phyloP scores from a whole-genome alignment of 2,113 vertebrate genomes.

The Plestiodon gilberti region DNA sequence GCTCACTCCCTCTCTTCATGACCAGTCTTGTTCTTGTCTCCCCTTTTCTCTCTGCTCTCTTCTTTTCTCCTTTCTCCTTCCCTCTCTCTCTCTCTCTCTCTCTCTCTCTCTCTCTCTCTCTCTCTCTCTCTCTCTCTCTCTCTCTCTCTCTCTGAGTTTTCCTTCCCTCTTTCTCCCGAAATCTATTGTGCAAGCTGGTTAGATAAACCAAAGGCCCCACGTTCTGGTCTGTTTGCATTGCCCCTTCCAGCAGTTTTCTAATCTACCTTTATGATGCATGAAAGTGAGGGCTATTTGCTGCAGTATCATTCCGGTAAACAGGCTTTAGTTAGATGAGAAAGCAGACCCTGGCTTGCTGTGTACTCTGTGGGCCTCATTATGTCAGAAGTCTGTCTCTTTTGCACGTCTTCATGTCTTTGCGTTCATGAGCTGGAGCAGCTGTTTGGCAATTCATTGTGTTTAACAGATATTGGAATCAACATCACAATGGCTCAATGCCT shows the following conservation, averaged over 20 bases:
- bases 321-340: constrained; percentile 23
- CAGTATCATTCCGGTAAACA: constrained; percentile 3
- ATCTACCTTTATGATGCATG: background rate
- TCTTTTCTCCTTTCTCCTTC: background rate
- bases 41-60: background rate
- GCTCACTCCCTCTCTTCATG: background rate
- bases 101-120: background rate
- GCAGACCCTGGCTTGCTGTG: background rate
- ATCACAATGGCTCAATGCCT: constrained; percentile 14
- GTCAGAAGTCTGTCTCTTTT: constrained; percentile 4
- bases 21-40: background rate
- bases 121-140: too few relatives aligned
- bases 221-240: background rate
- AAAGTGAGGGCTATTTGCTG: background rate
- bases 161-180: background rate
- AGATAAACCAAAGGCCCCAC: too few relatives aligned
- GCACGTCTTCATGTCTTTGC: background rate
- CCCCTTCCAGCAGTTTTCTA: background rate
- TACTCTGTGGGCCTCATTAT: background rate
- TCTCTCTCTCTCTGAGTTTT: background rate
- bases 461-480: constrained; percentile 20
- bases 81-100: background rate
- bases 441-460: background rate
- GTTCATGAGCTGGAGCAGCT: background rate
- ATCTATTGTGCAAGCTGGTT: background rate